Conservation (phyloP, 2,888 invertebrate genomes). For the Mermis nigrescens region DNA sequence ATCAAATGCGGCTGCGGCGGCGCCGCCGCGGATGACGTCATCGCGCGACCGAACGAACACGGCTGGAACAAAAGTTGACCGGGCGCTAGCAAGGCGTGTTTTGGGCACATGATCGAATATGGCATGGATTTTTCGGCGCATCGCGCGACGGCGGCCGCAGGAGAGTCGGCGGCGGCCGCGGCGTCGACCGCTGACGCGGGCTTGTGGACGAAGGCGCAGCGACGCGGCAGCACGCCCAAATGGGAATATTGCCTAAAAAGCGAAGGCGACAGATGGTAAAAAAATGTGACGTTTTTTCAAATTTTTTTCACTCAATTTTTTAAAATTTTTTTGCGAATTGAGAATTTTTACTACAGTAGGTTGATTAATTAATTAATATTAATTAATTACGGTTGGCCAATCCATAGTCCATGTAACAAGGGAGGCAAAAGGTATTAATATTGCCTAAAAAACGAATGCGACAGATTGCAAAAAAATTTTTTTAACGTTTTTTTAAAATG, state of each 20-base stretch:
- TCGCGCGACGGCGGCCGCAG: not conserved
- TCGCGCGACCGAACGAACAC: conserved; percentile 13
- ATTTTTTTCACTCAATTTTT: too few relatives aligned
- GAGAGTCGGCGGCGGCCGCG: not conserved
- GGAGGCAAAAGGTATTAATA: too few relatives aligned
- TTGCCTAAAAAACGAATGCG: too few relatives aligned
- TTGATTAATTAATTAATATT: too few relatives aligned
- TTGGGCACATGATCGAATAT: conserved; percentile 18
- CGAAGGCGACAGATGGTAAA: too few relatives aligned
- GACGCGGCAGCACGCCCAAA: not conserved
- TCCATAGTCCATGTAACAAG: too few relatives aligned
- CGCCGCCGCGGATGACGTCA: not conserved
- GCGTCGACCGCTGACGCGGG: not conserved
- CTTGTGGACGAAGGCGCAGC: not conserved
- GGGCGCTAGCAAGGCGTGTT: conserved; percentile 19
- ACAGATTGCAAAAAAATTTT: too few relatives aligned
- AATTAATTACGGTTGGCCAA: too few relatives aligned
- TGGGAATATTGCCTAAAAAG: not conserved
- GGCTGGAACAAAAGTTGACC: conserved; percentile 20
- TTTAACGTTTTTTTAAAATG: too few relatives aligned
- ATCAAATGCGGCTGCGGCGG: not conserved
- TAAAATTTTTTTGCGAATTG: too few relatives aligned
- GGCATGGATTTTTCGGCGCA: conserved; percentile 20
- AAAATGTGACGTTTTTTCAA: too few relatives aligned
- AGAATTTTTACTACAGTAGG: too few relatives aligned